These are phyloP conservation scores for Pterophyllum scalare DNA, from an alignment of 2,113 vertebrate genomes.

Conservation along the genomic window DNA sequence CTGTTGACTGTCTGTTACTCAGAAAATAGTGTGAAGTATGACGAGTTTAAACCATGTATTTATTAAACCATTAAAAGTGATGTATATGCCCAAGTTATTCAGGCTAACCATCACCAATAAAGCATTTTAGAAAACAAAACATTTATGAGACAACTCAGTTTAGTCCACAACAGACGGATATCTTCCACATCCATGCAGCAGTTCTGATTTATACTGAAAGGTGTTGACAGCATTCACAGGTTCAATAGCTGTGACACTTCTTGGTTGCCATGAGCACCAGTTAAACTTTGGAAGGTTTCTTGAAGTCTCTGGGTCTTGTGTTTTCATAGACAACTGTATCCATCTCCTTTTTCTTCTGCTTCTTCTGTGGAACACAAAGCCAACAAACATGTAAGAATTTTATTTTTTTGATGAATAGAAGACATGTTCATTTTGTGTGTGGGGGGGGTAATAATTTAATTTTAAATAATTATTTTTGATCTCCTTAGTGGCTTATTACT, in stretches of 20 bases:
- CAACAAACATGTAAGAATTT: neutral
- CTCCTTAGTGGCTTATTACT: no score
- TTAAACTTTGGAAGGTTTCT: neutral
- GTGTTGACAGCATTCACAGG: neutral
- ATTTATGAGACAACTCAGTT: neutral
- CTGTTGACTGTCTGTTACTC: neutral
- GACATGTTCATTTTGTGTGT: no score
- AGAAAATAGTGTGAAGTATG: neutral
- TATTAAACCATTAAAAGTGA: neutral
- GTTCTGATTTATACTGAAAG: neutral
- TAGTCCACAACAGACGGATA: neutral
- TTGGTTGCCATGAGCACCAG: neutral
- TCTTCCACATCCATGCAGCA: neutral
- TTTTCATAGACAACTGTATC: conserved; percentile 6
- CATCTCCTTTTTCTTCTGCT: conserved; percentile 9
- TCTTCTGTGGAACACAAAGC: conserved; percentile 6
- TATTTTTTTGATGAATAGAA: neutral
- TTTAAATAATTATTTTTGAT: no score
- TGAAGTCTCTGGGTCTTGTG: neutral
- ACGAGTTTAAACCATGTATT: neutral
- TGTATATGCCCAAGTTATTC: neutral
- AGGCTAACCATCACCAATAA: neutral
- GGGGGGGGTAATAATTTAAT: no score
- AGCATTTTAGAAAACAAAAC: neutral
- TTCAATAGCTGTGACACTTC: neutral